Conservation (phyloP, 2,113 vertebrate genomes). For the Cottus gobio region DNA sequence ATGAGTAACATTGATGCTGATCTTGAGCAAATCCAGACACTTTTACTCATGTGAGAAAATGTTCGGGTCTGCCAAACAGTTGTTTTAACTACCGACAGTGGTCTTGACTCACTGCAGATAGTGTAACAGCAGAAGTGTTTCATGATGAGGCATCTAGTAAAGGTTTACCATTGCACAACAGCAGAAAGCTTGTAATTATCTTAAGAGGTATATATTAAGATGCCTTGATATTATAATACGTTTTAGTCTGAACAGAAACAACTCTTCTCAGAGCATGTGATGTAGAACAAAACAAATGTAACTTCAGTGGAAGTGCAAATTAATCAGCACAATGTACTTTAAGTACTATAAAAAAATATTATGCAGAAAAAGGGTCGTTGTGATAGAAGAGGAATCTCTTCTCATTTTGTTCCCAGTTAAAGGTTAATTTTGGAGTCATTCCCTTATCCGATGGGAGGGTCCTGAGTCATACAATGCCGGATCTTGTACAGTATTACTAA, state of each 20-base stretch:
- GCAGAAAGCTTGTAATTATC: neutral
- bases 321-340: neutral
- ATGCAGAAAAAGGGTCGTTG: neutral
- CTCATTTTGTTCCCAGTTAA: neutral
- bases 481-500: too few species aligned
- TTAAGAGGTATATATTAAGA: neutral
- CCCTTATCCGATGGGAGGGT: neutral
- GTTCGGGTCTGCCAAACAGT: neutral
- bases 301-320: neutral
- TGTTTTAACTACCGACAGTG: conserved; percentile 7
- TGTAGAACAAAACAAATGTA: neutral
- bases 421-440: neutral
- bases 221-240: neutral
- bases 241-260: neutral
- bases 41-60: conserved; percentile 50
- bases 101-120: conserved; percentile 46
- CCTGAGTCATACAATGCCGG: neutral
- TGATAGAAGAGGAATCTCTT: neutral
- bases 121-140: neutral
- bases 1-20: conserved; percentile 21
- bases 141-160: neutral
- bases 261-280: neutral
- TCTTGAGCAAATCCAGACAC: conserved; percentile 37
- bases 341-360: neutral
- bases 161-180: neutral